Percentiles rank a stretch among this genome's conserved stretches.
phyloP scores from a whole-genome alignment of 2,888 invertebrate species.

The Argynnis bischoffii region DNA sequence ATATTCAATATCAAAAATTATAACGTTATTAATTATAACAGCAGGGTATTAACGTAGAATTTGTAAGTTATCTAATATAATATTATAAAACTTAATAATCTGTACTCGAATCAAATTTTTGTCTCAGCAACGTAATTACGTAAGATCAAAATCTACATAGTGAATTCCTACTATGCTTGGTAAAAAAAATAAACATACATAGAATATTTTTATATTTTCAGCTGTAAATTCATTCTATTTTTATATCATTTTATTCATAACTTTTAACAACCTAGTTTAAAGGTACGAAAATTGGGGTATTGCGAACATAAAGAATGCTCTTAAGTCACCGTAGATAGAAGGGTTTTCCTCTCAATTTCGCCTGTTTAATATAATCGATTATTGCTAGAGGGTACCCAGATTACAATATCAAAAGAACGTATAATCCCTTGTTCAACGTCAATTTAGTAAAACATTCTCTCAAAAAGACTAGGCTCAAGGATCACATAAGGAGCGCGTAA shows the following conservation, averaged over 20 bases:
- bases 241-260: conserved; percentile 5
- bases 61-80: too few species aligned
- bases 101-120: too few species aligned
- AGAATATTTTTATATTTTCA: too few species aligned
- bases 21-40: too few species aligned
- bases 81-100: too few species aligned
- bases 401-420: conserved; percentile 79
- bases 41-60: too few species aligned
- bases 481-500: conserved; percentile 43
- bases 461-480: conserved; percentile 44
- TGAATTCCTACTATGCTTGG: too few species aligned
- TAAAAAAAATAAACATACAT: too few species aligned
- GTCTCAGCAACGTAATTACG: too few species aligned
- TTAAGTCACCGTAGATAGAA: conserved; percentile 55
- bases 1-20: too few species aligned
- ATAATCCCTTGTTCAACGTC: conserved; percentile 69
- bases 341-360: conserved; percentile 64
- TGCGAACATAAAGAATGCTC: conserved; percentile 63
- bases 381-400: conserved; percentile 65
- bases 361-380: conserved; percentile 77
- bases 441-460: conserved; percentile 71
- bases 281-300: conserved; percentile 50
- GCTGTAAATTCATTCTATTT: not conserved
- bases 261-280: conserved; percentile 11
- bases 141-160: too few species aligned